A percentile compares a stretch with the other conserved stretches of the same genome.
Conservation (phyloP, 2,888 invertebrate genomes). For the Quadroppia sp. region DNA sequence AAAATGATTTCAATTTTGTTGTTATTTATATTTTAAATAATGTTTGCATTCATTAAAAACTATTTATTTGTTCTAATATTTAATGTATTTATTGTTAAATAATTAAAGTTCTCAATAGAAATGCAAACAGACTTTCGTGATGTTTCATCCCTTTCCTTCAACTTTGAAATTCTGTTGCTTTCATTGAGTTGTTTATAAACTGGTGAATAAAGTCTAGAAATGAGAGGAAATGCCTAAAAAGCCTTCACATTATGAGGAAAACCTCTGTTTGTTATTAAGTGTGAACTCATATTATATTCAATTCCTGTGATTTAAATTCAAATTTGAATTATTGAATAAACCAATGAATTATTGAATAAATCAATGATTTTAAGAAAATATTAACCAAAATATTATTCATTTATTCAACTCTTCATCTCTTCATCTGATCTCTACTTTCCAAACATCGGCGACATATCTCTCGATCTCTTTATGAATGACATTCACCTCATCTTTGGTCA, state of each 20-base stretch:
- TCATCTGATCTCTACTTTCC: slow-evolving; percentile 56
- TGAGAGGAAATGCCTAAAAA: slow-evolving; percentile 5
- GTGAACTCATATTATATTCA: background rate
- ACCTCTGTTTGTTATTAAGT: background rate
- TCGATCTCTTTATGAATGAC: slow-evolving; percentile 72
- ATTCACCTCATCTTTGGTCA: slow-evolving; percentile 83
- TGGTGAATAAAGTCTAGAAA: background rate
- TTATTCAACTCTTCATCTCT: too few relatives aligned
- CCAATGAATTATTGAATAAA: background rate
- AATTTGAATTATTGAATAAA: slow-evolving; percentile 5
- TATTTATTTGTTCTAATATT: too few relatives aligned
- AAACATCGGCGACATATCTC: slow-evolving; percentile 56
- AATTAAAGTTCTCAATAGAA: too few relatives aligned
- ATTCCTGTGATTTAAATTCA: too few relatives aligned
- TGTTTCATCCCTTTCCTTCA: too few relatives aligned
- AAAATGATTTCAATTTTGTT: background rate
- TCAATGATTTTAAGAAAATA: slow-evolving; percentile 21
- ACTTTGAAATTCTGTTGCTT: too few relatives aligned
- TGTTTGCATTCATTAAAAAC: too few relatives aligned
- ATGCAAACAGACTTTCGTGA: too few relatives aligned
- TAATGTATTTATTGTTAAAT: too few relatives aligned
- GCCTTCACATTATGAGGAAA: slow-evolving; percentile 21
- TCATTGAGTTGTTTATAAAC: background rate
- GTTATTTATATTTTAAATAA: too few relatives aligned
- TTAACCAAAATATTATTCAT: background rate